A percentile compares a stretch with the other conserved stretches of the same genome.
Conservation (phyloP, 2,797 vertebrate genomes). For the Rhinichthys osculus region DNA sequence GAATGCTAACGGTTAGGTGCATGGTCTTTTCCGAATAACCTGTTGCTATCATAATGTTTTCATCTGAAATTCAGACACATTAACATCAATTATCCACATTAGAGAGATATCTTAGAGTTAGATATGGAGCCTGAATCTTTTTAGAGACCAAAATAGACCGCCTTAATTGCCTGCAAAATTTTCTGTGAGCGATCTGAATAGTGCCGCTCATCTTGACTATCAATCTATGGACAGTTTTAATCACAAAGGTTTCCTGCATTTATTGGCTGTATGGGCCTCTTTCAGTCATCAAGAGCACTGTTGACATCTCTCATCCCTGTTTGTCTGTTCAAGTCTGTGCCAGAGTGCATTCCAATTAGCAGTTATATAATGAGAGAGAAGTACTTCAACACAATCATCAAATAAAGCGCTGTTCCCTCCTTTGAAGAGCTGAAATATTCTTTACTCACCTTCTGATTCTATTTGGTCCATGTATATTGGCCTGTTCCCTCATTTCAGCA, state of each 20-base stretch:
- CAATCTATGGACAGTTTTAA: conserved; percentile 47
- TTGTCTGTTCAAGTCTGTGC: conserved; percentile 50
- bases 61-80: conserved; percentile 63
- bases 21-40: neutral
- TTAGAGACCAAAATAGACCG: neutral
- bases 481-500: conserved; percentile 50
- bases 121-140: conserved; percentile 63
- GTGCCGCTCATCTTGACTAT: conserved; percentile 37
- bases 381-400: conserved; percentile 35
- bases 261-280: conserved; percentile 51
- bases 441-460: conserved; percentile 26
- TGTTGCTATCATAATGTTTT: neutral
- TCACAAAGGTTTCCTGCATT: conserved; percentile 46
- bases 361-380: conserved; percentile 50
- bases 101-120: neutral
- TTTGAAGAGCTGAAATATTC: conserved; percentile 4
- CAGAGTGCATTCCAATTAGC: conserved; percentile 59
- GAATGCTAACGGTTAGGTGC: neutral
- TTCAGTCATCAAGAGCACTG: conserved; percentile 43
- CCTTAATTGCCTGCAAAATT: conserved; percentile 52
- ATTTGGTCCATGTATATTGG: conserved; percentile 53
- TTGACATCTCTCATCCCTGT: conserved; percentile 56
- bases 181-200: conserved; percentile 47
- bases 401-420: conserved; percentile 33
- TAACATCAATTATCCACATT: neutral